phyloP scores from a whole-genome alignment of 2,797 vertebrate genomes.

The Sebastes minor region DNA sequence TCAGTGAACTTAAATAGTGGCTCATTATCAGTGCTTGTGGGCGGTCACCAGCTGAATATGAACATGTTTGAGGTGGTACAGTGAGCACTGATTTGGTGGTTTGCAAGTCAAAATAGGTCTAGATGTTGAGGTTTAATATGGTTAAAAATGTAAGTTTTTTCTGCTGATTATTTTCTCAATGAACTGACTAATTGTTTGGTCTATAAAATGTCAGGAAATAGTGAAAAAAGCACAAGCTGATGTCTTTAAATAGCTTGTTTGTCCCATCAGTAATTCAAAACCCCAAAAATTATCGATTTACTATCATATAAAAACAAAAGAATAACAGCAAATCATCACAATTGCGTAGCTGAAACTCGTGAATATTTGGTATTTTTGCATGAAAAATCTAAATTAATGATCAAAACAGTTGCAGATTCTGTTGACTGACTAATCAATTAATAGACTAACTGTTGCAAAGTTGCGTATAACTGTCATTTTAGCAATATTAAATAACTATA shows the following conservation, averaged over 20 bases:
- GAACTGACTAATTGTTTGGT: background rate
- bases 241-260: background rate
- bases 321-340: background rate
- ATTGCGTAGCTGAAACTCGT: background rate
- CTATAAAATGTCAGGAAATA: background rate
- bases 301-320: background rate
- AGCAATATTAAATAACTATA: background rate
- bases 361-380: background rate
- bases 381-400: background rate
- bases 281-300: background rate
- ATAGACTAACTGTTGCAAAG: background rate
- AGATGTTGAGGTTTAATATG: background rate
- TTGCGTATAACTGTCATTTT: background rate
- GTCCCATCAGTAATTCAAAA: background rate
- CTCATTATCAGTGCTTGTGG: background rate
- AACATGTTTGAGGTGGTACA: background rate
- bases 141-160: background rate
- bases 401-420: background rate
- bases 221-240: background rate
- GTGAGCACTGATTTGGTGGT: background rate
- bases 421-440: background rate
- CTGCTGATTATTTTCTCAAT: background rate
- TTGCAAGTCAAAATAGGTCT: background rate
- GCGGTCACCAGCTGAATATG: background rate
- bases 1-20: conserved; percentile 9